Conservation (phyloP, 2,797 vertebrate genomes). For the Pseudochromis fuscus region DNA sequence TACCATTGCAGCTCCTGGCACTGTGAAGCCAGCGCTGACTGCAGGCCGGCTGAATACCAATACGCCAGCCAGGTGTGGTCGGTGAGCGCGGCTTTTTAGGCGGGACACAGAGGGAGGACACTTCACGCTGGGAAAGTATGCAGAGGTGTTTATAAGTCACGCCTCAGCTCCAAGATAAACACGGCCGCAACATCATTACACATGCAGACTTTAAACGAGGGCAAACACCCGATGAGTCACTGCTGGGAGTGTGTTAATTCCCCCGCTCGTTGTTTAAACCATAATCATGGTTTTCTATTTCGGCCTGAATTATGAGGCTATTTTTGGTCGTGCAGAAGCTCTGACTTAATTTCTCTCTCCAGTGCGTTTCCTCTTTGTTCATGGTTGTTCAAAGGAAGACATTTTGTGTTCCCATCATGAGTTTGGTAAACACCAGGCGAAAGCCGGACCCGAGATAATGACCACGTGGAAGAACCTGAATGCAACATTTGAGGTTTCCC, state of each 20-base stretch:
- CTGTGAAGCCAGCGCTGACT: slow-evolving; percentile 30
- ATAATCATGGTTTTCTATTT: slow-evolving; percentile 58
- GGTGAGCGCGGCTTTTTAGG: background rate
- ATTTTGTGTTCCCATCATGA: slow-evolving; percentile 53
- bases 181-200: slow-evolving; percentile 31
- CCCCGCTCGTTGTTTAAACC: slow-evolving; percentile 46
- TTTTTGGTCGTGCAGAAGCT: slow-evolving; percentile 53
- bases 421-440: slow-evolving; percentile 24
- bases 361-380: slow-evolving; percentile 58
- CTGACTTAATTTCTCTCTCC: slow-evolving; percentile 72
- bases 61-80: slow-evolving; percentile 22
- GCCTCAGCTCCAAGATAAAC: slow-evolving; percentile 46
- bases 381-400: slow-evolving; percentile 82
- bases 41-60: slow-evolving; percentile 41
- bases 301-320: slow-evolving; percentile 51
- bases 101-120: slow-evolving; percentile 15
- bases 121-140: slow-evolving; percentile 31
- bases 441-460: slow-evolving; percentile 10
- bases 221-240: slow-evolving; percentile 62
- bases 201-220: slow-evolving; percentile 51
- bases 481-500: slow-evolving; percentile 5
- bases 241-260: slow-evolving; percentile 51
- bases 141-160: slow-evolving; percentile 50
- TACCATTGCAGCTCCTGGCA: slow-evolving; percentile 48
- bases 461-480: slow-evolving; percentile 24